Evolutionary conservation across 1,140 invertebrate species (phyloP).

Genomic region (Meloidogyne exigua): DNA sequence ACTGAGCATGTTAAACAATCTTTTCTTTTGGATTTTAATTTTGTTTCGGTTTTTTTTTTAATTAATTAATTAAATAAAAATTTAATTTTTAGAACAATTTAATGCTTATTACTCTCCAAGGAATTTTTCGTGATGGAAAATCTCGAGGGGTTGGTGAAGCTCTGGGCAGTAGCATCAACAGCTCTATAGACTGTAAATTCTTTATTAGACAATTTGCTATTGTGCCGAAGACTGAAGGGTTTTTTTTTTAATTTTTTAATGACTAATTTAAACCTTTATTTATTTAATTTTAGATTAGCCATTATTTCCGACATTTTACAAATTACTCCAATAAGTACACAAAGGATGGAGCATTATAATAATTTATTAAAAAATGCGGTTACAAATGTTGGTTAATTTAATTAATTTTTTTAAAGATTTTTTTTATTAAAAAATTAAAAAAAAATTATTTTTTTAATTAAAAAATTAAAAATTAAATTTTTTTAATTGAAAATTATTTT

Average conservation of each 20-base stretch:
- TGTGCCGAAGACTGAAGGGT: conserved; percentile 68
- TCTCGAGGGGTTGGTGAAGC: conserved; percentile 19
- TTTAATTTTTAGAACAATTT: conserved; percentile 26
- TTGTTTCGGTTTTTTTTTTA: conserved; percentile 27
- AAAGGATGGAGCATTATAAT: conserved; percentile 40
- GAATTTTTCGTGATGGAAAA: conserved; percentile 45
- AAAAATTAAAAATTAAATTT: neutral
- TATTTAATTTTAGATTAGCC: conserved; percentile 9
- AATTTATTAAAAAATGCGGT: conserved; percentile 39
- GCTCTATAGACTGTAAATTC: conserved; percentile 32
- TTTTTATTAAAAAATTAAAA: conserved; percentile 10
- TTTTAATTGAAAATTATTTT: too few species aligned
- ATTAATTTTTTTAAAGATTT: conserved; percentile 7
- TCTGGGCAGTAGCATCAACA: neutral
- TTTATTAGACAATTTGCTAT: conserved; percentile 44
- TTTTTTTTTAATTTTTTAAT: neutral
- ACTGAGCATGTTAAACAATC: conserved; percentile 47
- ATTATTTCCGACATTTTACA: conserved; percentile 31
- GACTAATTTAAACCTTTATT: too few species aligned
- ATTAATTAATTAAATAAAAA: neutral
- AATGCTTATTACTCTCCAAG: conserved; percentile 45
- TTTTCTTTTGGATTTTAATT: conserved; percentile 45
- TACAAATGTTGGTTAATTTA: conserved; percentile 26
- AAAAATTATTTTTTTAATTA: conserved; percentile 4
- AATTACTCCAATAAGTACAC: conserved; percentile 34